Evolutionary conservation across 2,888 invertebrate species (phyloP).

Genomic region (Parelbella ahira): DNA sequence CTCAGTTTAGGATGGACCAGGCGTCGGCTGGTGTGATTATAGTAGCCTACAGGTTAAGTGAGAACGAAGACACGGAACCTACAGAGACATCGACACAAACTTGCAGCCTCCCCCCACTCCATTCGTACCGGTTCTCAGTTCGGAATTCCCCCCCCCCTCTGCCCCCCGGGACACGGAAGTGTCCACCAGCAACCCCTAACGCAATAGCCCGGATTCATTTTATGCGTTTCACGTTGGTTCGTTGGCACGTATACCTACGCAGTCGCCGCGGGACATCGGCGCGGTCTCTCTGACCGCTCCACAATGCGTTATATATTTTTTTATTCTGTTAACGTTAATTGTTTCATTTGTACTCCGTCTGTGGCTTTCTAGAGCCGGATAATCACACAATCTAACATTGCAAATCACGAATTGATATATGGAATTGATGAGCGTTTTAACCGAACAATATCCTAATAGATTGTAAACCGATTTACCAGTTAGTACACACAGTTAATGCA

Average conservation of each 20-base stretch:
- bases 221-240: slow-evolving; percentile 55
- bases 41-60: slow-evolving; percentile 63
- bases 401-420: slow-evolving; percentile 43
- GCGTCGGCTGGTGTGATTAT: slow-evolving; percentile 77
- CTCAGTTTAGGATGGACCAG: slow-evolving; percentile 80
- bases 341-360: slow-evolving; percentile 59
- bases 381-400: too few species aligned
- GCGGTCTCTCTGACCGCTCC: slow-evolving; percentile 66
- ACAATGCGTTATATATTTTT: slow-evolving; percentile 73
- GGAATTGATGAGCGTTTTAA: slow-evolving; percentile 68
- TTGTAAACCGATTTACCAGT: too few species aligned
- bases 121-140: slow-evolving; percentile 35
- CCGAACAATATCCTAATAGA: too few species aligned
- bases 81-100: slow-evolving; percentile 67
- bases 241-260: slow-evolving; percentile 46
- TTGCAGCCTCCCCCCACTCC: slow-evolving; percentile 59
- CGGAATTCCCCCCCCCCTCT: slow-evolving; percentile 35
- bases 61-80: slow-evolving; percentile 58
- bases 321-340: slow-evolving; percentile 73
- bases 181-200: slow-evolving; percentile 46
- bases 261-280: slow-evolving; percentile 78
- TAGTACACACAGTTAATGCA: too few species aligned
- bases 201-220: slow-evolving; percentile 73
- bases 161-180: slow-evolving; percentile 32
- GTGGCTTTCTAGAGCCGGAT: slow-evolving; percentile 55